Conservation (phyloP, 2,888 invertebrate species). For the Neoaliturus tenellus region DNA sequence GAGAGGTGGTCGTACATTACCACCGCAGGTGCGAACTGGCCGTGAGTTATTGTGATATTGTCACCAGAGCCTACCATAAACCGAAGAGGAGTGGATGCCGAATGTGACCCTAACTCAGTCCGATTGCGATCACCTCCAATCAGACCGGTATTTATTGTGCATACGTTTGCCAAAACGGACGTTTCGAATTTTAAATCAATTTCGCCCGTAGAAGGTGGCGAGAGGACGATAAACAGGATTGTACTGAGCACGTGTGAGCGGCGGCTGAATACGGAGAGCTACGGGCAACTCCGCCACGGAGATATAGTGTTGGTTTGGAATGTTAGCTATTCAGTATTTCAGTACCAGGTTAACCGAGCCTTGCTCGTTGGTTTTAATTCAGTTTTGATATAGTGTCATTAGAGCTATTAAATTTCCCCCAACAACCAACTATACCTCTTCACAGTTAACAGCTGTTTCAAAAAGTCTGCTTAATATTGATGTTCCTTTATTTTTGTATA, state of each 20-base stretch:
- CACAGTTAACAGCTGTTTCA: too few species aligned
- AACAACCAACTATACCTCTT: too few species aligned
- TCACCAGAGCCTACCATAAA: slow-evolving; percentile 14
- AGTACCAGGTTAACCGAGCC: too few species aligned
- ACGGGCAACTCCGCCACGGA: too few species aligned
- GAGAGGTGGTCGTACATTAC: neutral
- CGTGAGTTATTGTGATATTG: slow-evolving; percentile 48
- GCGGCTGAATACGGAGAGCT: neutral
- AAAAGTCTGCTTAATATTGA: too few species aligned
- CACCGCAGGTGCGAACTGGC: neutral
- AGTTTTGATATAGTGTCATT: too few species aligned
- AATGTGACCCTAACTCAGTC: neutral
- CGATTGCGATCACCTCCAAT: slow-evolving; percentile 43
- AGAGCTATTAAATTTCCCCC: too few species aligned
- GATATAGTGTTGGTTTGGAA: too few species aligned
- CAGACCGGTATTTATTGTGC: slow-evolving; percentile 21
- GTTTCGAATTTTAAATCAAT: slow-evolving; percentile 48
- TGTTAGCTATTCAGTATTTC: too few species aligned
- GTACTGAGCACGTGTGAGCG: slow-evolving; percentile 1
- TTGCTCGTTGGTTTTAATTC: too few species aligned
- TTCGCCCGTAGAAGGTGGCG: slow-evolving; percentile 44
- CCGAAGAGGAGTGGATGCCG: neutral
- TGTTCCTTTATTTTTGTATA: too few species aligned
- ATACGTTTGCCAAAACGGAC: slow-evolving; percentile 35
- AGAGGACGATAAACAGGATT: neutral